phyloP scores from a whole-genome alignment of 2,113 vertebrate species.

The Eonycteris spelaea region DNA sequence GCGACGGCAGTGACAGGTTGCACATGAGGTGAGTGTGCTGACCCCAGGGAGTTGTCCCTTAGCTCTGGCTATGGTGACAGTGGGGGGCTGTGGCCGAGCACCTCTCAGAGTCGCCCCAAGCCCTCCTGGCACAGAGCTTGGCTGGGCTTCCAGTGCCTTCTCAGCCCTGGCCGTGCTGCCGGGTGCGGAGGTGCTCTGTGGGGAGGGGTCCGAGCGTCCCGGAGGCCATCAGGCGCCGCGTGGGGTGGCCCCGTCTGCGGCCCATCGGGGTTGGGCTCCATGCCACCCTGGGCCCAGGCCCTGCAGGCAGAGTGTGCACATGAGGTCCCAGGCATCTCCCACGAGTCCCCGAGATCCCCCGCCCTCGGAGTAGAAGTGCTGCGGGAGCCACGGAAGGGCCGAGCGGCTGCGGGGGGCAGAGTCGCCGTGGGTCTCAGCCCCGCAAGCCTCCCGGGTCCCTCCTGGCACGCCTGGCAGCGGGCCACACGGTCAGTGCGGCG shows the following conservation, averaged over 20 bases:
- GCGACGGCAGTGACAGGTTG: slow-evolving; percentile 82
- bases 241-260: neutral
- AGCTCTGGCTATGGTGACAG: no score
- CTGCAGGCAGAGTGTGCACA: rapidly evolving
- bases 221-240: rapidly evolving
- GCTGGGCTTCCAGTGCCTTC: neutral
- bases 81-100: no score
- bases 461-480: neutral
- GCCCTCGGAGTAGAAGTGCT: neutral
- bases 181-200: neutral
- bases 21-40: slow-evolving; percentile 84
- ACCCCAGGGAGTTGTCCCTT: rapidly evolving
- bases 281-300: rapidly evolving
- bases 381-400: neutral
- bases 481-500: rapidly evolving
- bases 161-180: rapidly evolving
- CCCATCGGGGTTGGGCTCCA: rapidly evolving
- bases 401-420: rapidly evolving
- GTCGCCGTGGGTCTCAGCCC: neutral
- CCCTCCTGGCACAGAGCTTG: rapidly evolving
- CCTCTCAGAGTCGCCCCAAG: neutral
- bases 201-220: neutral
- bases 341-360: neutral
- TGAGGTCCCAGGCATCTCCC: neutral
- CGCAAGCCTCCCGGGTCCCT: rapidly evolving